A percentile compares a stretch with the other conserved stretches of the same genome.
phyloP scores from a whole-genome alignment of 2,888 invertebrate genomes.

The Suillia variegata region DNA sequence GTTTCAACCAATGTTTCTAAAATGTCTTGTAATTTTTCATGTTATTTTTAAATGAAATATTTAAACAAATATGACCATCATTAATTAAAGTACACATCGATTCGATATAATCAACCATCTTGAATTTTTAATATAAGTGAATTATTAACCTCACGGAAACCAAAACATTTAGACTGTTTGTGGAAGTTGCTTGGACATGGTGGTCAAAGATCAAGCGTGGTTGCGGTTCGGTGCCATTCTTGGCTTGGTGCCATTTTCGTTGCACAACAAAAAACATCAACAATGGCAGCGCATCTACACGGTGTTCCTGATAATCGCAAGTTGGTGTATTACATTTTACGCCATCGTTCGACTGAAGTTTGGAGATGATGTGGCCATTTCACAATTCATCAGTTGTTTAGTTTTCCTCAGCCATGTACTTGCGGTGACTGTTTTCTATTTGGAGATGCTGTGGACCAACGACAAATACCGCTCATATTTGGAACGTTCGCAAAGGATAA shows the following conservation, averaged over 20 bases:
- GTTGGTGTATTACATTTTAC: background rate
- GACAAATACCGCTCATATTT: background rate
- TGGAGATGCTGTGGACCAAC: background rate
- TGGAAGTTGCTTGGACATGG: too few species aligned
- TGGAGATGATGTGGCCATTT: background rate
- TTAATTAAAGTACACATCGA: too few species aligned
- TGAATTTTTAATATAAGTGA: too few species aligned
- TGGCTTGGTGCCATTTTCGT: slow-evolving; percentile 7
- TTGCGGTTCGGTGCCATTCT: slow-evolving; percentile 2
- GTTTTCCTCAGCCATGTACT: background rate
- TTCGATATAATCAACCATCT: too few species aligned
- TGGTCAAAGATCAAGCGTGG: too few species aligned
- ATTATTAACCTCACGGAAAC: too few species aligned
- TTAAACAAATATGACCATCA: too few species aligned
- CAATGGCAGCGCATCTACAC: slow-evolving; percentile 6
- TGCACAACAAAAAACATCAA: background rate
- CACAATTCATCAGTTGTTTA: background rate
- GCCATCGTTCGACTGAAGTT: background rate
- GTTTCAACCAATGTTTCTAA: too few species aligned
- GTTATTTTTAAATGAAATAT: too few species aligned
- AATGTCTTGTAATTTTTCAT: too few species aligned
- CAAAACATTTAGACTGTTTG: too few species aligned
- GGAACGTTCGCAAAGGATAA: background rate
- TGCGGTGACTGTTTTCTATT: background rate
- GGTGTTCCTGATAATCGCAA: background rate